These are phyloP conservation scores for Mirza zaza DNA, from an alignment of 2,113 vertebrate species.

Conservation along the genomic window DNA sequence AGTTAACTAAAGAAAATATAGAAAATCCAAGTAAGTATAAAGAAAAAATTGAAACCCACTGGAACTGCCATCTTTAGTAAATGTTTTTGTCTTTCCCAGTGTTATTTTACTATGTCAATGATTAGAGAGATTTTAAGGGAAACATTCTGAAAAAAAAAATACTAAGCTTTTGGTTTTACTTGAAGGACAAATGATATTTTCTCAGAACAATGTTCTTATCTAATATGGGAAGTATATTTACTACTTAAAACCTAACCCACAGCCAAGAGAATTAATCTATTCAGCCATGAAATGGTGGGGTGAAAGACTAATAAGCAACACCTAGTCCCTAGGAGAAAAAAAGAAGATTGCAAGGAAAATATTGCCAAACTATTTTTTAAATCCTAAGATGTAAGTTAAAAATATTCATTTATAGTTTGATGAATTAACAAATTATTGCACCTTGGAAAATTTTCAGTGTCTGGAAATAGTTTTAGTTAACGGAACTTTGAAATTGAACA, in stretches of 20 bases:
- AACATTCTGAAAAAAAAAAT: conserved; percentile 13
- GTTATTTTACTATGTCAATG: not conserved
- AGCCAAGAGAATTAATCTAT: not conserved
- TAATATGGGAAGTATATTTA: not conserved
- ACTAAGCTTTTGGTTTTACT: not conserved
- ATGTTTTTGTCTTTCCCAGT: not conserved
- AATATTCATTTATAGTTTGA: not conserved
- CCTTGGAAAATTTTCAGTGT: not conserved
- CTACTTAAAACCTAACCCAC: not conserved
- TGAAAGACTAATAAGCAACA: not conserved
- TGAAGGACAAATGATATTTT: not conserved
- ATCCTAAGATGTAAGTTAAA: not conserved
- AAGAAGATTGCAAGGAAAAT: not conserved
- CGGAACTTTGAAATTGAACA: not conserved
- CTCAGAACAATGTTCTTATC: not conserved
- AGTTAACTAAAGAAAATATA: not conserved
- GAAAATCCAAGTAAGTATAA: not conserved
- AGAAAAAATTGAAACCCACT: not conserved
- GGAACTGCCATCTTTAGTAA: not conserved
- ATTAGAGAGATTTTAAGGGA: not conserved
- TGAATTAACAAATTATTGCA: not conserved
- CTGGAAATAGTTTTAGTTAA: not conserved
- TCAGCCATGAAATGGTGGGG: not conserved
- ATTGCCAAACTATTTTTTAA: not conserved
- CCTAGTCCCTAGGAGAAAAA: not conserved